Percentiles rank a stretch among this genome's conserved stretches.
Conservation (phyloP, 92 coral and sea anemone genomes). For the Desmophyllum pertusum region DNA sequence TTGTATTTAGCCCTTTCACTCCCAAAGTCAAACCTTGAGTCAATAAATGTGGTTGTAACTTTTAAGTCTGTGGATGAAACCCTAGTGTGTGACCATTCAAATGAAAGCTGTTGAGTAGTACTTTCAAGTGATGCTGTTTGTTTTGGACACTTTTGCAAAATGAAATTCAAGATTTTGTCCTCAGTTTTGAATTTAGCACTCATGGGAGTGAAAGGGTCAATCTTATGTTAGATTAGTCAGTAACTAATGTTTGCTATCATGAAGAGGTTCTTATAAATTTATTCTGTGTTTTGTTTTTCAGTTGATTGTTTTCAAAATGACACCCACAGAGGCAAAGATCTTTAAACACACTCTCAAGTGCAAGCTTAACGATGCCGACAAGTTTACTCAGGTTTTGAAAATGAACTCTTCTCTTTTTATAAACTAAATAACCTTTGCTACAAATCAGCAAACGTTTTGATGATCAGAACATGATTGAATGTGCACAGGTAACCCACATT, state of each 20-base stretch:
- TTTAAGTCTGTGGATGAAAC: no score
- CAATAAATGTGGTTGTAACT: no score
- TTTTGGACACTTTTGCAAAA: not conserved
- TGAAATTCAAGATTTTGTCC: no score
- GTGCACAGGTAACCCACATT: not conserved
- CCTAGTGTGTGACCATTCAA: no score
- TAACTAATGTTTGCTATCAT: not conserved
- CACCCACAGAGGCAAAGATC: conserved; percentile 75
- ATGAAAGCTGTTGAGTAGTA: no score
- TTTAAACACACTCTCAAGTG: conserved; percentile 72
- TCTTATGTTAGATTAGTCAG: not conserved
- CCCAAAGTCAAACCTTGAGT: no score
- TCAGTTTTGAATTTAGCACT: no score
- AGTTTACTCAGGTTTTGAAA: conserved; percentile 78
- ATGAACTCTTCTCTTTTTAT: not conserved
- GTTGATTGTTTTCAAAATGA: conserved; percentile 88
- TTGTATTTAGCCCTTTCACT: no score
- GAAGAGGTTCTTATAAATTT: not conserved
- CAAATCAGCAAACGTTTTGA: not conserved
- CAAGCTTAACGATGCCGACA: conserved; percentile 85
- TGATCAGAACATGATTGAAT: not conserved
- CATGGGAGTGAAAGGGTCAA: no score
- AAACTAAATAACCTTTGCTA: not conserved
- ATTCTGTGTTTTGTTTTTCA: conserved; percentile 18
- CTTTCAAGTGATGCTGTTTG: no score